Base-by-base conservation (phyloP, 2,113 vertebrate species). In the Lipophrys pholis region DNA sequence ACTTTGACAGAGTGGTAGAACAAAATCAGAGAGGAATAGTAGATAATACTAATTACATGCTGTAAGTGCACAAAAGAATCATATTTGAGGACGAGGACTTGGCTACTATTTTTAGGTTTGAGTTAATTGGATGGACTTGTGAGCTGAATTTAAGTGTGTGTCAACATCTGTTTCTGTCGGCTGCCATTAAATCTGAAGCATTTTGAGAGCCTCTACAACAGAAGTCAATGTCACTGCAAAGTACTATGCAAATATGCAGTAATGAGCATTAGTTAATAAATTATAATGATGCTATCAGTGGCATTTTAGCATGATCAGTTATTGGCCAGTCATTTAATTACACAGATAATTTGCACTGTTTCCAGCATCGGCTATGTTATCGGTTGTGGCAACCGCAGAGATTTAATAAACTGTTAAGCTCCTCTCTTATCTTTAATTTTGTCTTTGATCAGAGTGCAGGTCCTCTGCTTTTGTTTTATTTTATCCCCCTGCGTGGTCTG, bases 391-490 rank as follows among this genome's bases (percentile, higher is more conserved):
- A 61, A 11, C 51, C 38, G 6, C 35, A 56, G 39, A 83, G 83
- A 86, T 83, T 72, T 82, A 80, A 85, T 83, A 84, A 88, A 70
- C 71, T 71, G 70, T 73, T 66, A 62, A 58, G 77, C 55, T n/a
- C 64, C 61, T 12, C 42, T 63, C 17, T 63, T 77, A 77, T 75
- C 69, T 72, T 65, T 69, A 54, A 73, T 76, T 52, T 77, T 55
- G 61, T 46, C 50, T 71, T 16, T 81, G 45, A 88, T 88, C 75
- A 84, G 70, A 5, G 39, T 81, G 63, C 70, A 70, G 52, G 49
- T 81, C 56, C 43, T 36, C 55, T 68, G 45, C 35, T 21, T 10
- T 65, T 81, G 62, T 63, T 36, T 42, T 45, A 11, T 40, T 17
- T 14, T n/a, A n/a, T n/a, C n/a, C 12, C 16, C 69, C 40, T 6